Percentiles rank a stretch among this genome's conserved stretches.
phyloP scores from a whole-genome alignment of 2,113 vertebrate genomes.

The Urocolius indicus region DNA sequence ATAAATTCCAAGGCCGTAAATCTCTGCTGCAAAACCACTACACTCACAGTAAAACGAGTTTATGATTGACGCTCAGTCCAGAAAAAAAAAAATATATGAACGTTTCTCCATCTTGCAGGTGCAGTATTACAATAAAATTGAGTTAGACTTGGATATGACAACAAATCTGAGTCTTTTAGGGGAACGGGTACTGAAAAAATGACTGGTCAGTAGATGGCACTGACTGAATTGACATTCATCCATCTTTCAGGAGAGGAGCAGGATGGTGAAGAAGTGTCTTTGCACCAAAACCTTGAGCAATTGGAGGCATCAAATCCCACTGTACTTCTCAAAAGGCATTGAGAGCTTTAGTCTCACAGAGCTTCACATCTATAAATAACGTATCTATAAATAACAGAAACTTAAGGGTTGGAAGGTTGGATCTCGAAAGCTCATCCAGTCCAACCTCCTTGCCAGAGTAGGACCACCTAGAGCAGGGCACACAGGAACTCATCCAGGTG shows the following conservation, averaged over 20 bases:
- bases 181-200: neutral
- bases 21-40: neutral
- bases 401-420: no score
- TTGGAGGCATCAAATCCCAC: neutral
- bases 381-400: neutral
- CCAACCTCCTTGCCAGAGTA: no score
- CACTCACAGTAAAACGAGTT: neutral
- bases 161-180: neutral
- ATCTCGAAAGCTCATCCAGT: no score
- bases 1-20: neutral
- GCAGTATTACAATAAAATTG: neutral
- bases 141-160: neutral
- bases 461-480: no score
- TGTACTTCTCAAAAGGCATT: neutral
- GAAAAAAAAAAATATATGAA: neutral
- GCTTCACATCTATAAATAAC: neutral
- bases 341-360: neutral
- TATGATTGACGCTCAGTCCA: neutral
- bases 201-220: neutral
- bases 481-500: no score
- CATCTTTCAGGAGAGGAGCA: neutral
- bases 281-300: neutral
- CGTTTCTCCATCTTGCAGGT: neutral
- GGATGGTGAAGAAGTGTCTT: neutral
- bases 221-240: neutral